phyloP scores from a whole-genome alignment of 2,888 invertebrate genomes.

The Ariolimax columbianus region DNA sequence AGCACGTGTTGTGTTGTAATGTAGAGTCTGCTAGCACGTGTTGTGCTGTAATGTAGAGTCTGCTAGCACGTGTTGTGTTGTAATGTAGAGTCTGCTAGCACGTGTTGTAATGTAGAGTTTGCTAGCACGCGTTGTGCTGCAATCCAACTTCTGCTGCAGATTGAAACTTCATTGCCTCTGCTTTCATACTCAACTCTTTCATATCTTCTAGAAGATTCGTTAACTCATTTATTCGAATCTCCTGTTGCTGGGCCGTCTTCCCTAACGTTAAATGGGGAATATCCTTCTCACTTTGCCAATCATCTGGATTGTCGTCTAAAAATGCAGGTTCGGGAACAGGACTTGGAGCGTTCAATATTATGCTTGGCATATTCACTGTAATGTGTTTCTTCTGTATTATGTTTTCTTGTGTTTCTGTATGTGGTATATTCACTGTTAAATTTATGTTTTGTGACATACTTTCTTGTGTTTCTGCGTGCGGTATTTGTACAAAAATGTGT shows the following conservation, averaged over 20 bases:
- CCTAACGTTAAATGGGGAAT: slow-evolving; percentile 47
- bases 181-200: slow-evolving; percentile 65
- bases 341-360: slow-evolving; percentile 65
- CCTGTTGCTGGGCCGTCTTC: slow-evolving; percentile 68
- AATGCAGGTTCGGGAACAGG: slow-evolving; percentile 48
- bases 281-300: neutral
- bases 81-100: too few relatives aligned
- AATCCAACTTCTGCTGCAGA: neutral
- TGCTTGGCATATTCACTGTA: slow-evolving; percentile 69
- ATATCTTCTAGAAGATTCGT: slow-evolving; percentile 71
- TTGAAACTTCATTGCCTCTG: slow-evolving; percentile 56
- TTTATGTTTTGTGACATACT: neutral
- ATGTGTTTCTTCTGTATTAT: slow-evolving; percentile 52
- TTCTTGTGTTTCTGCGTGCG: neutral
- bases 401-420: neutral
- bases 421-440: neutral
- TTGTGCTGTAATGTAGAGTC: too few relatives aligned
- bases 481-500: neutral
- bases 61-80: too few relatives aligned
- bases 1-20: too few relatives aligned
- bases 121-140: neutral
- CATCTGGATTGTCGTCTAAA: neutral
- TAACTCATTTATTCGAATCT: slow-evolving; percentile 66
- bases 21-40: too few relatives aligned
- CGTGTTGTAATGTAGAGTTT: too few relatives aligned